Percentiles rank a stretch among this genome's conserved stretches.
phyloP scores from a whole-genome alignment of 2,888 invertebrate species.

The Stenichneumon culpator region DNA sequence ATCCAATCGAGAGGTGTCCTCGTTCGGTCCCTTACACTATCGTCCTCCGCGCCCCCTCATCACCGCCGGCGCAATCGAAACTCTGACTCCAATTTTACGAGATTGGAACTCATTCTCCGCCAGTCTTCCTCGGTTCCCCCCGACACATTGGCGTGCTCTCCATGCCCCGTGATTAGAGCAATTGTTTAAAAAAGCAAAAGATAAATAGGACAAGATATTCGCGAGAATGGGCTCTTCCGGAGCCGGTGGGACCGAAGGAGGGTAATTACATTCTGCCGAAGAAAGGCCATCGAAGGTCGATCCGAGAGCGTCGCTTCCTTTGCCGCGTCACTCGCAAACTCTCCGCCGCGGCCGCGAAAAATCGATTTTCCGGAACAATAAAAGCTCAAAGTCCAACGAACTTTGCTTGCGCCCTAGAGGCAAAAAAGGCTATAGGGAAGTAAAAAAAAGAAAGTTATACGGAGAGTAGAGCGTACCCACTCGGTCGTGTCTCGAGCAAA shows the following conservation, averaged over 20 bases:
- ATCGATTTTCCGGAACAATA: slow-evolving; percentile 60
- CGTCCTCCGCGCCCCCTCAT: not conserved
- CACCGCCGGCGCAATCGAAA: slow-evolving; percentile 55
- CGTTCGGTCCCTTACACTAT: slow-evolving; percentile 45
- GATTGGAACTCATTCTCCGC: slow-evolving; percentile 14
- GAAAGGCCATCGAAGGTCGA: slow-evolving; percentile 43
- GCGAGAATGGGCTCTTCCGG: slow-evolving; percentile 1
- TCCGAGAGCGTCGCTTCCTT: slow-evolving; percentile 35
- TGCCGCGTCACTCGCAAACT: not conserved
- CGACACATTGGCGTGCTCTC: not conserved
- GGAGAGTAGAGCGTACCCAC: slow-evolving; percentile 27
- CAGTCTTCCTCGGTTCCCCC: not conserved
- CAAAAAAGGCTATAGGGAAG: slow-evolving; percentile 26
- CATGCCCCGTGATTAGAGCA: not conserved
- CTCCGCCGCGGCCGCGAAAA: slow-evolving; percentile 14
- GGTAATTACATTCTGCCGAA: slow-evolving; percentile 28
- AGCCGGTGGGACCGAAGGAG: not conserved
- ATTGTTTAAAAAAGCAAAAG: slow-evolving; percentile 1
- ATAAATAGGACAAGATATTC: not conserved
- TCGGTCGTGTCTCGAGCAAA: slow-evolving; percentile 52
- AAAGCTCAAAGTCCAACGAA: slow-evolving; percentile 56
- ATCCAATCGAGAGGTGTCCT: slow-evolving; percentile 71
- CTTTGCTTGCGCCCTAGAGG: slow-evolving; percentile 50
- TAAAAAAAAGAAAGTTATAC: slow-evolving; percentile 19
- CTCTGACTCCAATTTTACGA: slow-evolving; percentile 16